Percentiles rank a stretch among this genome's conserved stretches.
Conservation (phyloP, 2,797 vertebrate genomes). For the Oophaga sylvatica region DNA sequence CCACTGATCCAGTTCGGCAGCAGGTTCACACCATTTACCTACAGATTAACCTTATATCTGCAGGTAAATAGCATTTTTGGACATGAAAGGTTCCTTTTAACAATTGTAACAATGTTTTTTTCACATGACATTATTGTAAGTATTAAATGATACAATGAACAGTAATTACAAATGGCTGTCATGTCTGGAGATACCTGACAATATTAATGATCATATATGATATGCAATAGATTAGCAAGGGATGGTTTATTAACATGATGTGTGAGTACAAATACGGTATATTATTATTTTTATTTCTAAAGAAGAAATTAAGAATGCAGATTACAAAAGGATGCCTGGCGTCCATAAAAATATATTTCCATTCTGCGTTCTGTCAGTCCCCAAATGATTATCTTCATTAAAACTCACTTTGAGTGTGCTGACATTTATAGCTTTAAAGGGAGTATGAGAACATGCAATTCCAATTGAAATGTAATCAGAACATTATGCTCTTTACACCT, state of each 20-base stretch:
- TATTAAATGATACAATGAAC: neutral
- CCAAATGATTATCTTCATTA: constrained; percentile 61
- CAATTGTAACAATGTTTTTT: neutral
- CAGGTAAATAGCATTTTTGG: too few species aligned
- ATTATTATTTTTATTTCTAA: neutral
- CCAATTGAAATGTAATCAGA: neutral
- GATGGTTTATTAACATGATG: neutral
- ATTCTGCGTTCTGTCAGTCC: constrained; percentile 39
- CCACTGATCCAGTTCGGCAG: too few species aligned
- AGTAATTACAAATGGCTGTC: neutral
- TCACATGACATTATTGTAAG: neutral
- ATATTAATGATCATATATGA: neutral
- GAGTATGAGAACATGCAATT: constrained; percentile 49
- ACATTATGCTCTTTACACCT: neutral
- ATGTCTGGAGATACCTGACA: neutral
- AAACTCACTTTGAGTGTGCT: constrained; percentile 59
- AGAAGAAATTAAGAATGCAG: neutral
- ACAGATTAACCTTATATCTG: too few species aligned
- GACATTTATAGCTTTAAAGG: constrained; percentile 56
- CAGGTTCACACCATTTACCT: too few species aligned
- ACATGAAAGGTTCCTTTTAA: neutral
- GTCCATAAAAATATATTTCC: constrained; percentile 18
- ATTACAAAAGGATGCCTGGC: neutral
- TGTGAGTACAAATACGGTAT: neutral
- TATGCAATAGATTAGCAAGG: neutral